Percentiles rank a stretch among this genome's conserved stretches.
Evolutionary conservation across 2,113 vertebrate genomes (phyloP).

Genomic region (Bambusicola thoracicus): DNA sequence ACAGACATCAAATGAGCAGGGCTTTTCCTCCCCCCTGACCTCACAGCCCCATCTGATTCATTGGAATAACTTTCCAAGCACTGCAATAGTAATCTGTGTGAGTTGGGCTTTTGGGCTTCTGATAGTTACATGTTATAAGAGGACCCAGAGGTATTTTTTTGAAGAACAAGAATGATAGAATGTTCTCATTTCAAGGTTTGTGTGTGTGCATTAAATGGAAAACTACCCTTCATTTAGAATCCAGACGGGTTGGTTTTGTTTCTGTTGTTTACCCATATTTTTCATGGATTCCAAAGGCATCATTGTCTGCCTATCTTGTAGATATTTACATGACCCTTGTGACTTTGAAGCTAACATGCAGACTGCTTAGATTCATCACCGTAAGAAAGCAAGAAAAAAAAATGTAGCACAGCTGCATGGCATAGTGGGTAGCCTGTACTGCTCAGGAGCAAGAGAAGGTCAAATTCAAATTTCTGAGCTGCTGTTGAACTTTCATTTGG

Average conservation of each 20-base stretch:
- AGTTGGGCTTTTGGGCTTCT: slow-evolving; percentile 55
- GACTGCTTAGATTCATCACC: neutral
- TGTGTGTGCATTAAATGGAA: neutral
- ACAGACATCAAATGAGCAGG: slow-evolving; percentile 18
- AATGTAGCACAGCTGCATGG: neutral
- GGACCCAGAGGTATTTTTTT: neutral
- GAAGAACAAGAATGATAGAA: slow-evolving; percentile 6
- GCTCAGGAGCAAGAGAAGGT: neutral
- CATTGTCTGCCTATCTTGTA: slow-evolving; percentile 18
- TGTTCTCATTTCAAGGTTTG: neutral
- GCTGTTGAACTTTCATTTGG: neutral
- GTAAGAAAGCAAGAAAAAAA: neutral
- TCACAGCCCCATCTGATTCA: slow-evolving; percentile 25
- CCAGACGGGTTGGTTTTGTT: slow-evolving; percentile 31
- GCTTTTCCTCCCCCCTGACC: too few relatives aligned
- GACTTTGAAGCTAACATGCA: slow-evolving; percentile 1
- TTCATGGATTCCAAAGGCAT: slow-evolving; percentile 24
- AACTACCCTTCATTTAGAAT: slow-evolving; percentile 50
- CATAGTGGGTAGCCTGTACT: neutral
- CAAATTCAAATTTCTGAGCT: neutral
- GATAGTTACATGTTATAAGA: slow-evolving; percentile 40
- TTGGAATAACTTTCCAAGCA: slow-evolving; percentile 55
- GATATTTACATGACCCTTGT: slow-evolving; percentile 23
- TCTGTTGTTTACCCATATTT: slow-evolving; percentile 38
- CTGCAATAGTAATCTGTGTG: slow-evolving; percentile 56